Base-by-base conservation (phyloP, 2,113 vertebrate genomes). In the Pangasianodon gigas region DNA sequence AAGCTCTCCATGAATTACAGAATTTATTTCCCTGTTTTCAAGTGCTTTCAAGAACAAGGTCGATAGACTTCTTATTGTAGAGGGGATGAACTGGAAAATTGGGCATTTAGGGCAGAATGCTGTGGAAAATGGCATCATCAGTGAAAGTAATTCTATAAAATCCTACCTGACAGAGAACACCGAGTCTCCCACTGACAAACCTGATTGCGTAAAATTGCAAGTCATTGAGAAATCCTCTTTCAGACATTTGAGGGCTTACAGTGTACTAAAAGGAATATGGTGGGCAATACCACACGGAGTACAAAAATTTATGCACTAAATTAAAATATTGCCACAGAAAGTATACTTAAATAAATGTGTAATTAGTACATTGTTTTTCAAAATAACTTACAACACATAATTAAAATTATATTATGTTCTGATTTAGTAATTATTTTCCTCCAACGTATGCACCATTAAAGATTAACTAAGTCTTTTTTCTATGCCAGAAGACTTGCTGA, bases 21-120 rank as follows among this genome's bases (percentile, higher is more conserved):
- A 90, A 62, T 87, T 84, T 26, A 90, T 71, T 32, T 85, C 62
- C 48, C n/a, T 80, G 44, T 60, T 90, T 90, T 85, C 82, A 24
- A 80, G 32, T 67, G 77, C 21, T 44, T 86, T 60, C 14, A 41
- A 83, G 69, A 88, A 37, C n/a, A 48, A 79, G 71, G 69, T 19
- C 32, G 75, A 89, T 88, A 75, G 19, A 29, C 37, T 54, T 79
- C 58, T 82, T 84, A 81, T 80, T 89, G 62, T 37, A 51, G 32
- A 75, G 46, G 54, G 44, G 77, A 87, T 90, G 91, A 84, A 92
- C 79, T 87, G 60, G 87, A 92, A 90, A 92, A 90, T 90, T 92
- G 79, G 67, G 46, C 65, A 52, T 86, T 92, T 80, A 58, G 79
- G 85, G 69, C 26, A 84, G 29, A 88, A 62, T 32, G 56, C 60